These are phyloP conservation scores for Epicampocera succincta DNA, from an alignment of 2,888 invertebrate species.

Conservation along the genomic window DNA sequence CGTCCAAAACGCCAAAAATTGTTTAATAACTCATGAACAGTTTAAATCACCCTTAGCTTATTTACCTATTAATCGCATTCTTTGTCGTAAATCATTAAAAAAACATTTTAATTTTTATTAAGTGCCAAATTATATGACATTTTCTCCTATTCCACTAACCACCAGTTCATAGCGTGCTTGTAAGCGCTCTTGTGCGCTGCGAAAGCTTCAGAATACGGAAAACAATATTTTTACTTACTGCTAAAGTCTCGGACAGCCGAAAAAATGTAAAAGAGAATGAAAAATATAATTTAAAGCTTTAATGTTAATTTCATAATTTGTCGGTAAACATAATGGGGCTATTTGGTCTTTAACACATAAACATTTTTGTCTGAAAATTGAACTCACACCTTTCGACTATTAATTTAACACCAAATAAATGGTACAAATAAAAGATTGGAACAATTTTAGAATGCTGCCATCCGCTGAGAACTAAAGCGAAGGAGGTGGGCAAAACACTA, in stretches of 20 bases:
- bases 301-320: slow-evolving; percentile 67
- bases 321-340: slow-evolving; percentile 42
- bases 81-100: slow-evolving; percentile 35
- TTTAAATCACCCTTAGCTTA: slow-evolving; percentile 1
- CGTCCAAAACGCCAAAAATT: too few species aligned
- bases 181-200: not conserved
- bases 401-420: slow-evolving; percentile 43
- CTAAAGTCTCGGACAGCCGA: slow-evolving; percentile 4
- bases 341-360: slow-evolving; percentile 19
- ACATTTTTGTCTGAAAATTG: slow-evolving; percentile 24
- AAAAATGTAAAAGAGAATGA: not conserved
- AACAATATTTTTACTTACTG: slow-evolving; percentile 19
- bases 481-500: slow-evolving; percentile 38
- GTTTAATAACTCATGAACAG: not conserved
- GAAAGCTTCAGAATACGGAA: not conserved
- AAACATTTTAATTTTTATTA: slow-evolving; percentile 56
- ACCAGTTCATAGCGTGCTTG: not conserved
- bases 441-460: slow-evolving; percentile 31
- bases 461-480: slow-evolving; percentile 1
- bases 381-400: slow-evolving; percentile 44
- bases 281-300: slow-evolving; percentile 63
- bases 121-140: slow-evolving; percentile 26
- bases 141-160: not conserved
- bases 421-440: slow-evolving; percentile 8
- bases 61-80: not conserved